A percentile compares a stretch with the other conserved stretches of the same genome.
These are phyloP conservation scores for Pandemis heparana DNA, from an alignment of 2,888 invertebrate genomes.

Conservation along the genomic window DNA sequence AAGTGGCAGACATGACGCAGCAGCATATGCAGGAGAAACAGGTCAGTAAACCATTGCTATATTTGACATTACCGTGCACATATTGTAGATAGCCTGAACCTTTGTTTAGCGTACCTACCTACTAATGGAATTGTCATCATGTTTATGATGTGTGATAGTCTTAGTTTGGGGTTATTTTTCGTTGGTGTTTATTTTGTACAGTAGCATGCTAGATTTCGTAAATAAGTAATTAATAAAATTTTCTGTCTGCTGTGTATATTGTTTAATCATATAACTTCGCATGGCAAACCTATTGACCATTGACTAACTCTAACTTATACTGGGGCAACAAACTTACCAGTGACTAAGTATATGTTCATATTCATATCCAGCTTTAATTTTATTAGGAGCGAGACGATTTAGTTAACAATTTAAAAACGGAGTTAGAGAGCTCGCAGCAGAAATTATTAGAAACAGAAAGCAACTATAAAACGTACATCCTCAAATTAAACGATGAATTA, in stretches of 20 bases:
- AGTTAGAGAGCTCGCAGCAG: constrained; percentile 62
- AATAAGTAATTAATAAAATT: background rate
- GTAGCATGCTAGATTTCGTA: background rate
- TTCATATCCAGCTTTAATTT: constrained; percentile 51
- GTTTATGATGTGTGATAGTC: constrained; percentile 34
- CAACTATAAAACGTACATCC: constrained; percentile 53
- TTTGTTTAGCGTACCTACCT: constrained; percentile 32
- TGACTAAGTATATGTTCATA: constrained; percentile 10
- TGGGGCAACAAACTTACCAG: background rate
- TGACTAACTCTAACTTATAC: constrained; percentile 6
- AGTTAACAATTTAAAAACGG: constrained; percentile 62
- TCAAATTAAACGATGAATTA: constrained; percentile 59
- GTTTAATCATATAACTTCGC: constrained; percentile 24
- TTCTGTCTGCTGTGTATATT: background rate
- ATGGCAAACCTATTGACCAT: constrained; percentile 20
- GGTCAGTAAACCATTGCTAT: constrained; percentile 61
- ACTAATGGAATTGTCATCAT: constrained; percentile 23
- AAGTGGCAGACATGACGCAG: constrained; percentile 66
- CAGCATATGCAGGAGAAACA: constrained; percentile 74
- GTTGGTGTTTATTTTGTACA: background rate
- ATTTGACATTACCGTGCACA: background rate
- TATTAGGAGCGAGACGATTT: constrained; percentile 65
- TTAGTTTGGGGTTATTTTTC: background rate
- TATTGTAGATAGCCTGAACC: constrained; percentile 9
- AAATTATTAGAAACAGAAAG: constrained; percentile 61